Evolutionary conservation across 2,797 vertebrate genomes (phyloP), one percentile per base, ranked within the genome.

Genomic region (Sebastes variabilis): DNA sequence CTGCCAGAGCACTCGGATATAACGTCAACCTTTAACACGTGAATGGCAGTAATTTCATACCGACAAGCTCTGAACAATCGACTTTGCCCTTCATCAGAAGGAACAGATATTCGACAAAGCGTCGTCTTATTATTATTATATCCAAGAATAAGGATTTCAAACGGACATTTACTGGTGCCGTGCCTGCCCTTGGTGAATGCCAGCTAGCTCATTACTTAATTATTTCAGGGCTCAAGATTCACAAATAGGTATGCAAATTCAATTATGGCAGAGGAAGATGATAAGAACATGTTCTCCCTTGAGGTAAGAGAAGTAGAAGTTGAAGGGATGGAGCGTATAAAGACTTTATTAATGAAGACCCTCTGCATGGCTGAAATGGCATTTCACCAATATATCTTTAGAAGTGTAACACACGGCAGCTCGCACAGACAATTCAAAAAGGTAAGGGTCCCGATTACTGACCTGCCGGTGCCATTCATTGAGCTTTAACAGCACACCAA

Each of bases 161-260:
- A 91, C 84, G 79, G 91, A 84, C 84, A 74, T 90, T 80, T 72
- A 75, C 55, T 66, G 18, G 60, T 83, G 77, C 84, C 87, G 73
- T 82, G 71, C 72, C 74, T 88, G 89, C 86, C 89, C 85, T 93
- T 92, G 90, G 87, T 93, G 87, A 93, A 92, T 89, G 86, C 85
- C 87, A 91, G 83, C 75, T 88, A 61, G 81, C 86, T 95, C 93
- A 94, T 94, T 94, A 93, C 87, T 85, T 92, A 93, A 95, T 92
- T 90, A 92, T 91, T 92, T 89, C 66, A 30, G 86, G 87, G 76
- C 88, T 89, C 81, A 71, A 83, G 84, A 88, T 91, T 93, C 90
- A 88, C 85, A 94, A 94, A 93, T 94, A 95, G 89, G 89, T 93
- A 93, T 93, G 91, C 88, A 93, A 92, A 94, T 94, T 92, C 66